phyloP scores from a whole-genome alignment of 2,113 vertebrate species.

The Pterocles burchelli region DNA sequence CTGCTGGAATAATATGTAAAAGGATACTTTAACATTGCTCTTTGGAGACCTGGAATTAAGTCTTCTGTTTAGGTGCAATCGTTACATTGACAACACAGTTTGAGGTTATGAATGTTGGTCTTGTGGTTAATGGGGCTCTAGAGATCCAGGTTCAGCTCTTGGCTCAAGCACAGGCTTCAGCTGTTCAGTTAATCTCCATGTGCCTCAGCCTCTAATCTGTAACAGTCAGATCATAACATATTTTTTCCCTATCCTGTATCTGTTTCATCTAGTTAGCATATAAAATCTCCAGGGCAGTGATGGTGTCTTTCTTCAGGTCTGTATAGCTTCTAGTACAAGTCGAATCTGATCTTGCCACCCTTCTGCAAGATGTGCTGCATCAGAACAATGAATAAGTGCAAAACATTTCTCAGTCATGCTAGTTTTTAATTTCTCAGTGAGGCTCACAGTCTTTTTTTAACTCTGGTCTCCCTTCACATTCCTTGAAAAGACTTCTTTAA shows the following conservation, averaged over 20 bases:
- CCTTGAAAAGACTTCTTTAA: background rate
- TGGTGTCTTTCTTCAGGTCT: background rate
- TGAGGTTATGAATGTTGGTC: background rate
- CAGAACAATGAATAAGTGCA: background rate
- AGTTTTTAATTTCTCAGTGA: background rate
- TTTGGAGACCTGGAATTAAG: conserved; percentile 14
- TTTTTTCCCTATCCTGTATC: background rate
- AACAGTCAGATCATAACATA: background rate
- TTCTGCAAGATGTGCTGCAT: background rate
- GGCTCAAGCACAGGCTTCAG: background rate
- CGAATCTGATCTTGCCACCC: background rate
- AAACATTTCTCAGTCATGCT: background rate
- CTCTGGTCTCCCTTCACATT: background rate
- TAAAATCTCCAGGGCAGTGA: background rate
- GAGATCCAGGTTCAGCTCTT: background rate
- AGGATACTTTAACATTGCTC: background rate
- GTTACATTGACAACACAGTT: conserved; percentile 12
- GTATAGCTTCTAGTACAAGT: background rate
- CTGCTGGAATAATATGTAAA: background rate
- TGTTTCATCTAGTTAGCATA: background rate
- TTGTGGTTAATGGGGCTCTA: conserved; percentile 12
- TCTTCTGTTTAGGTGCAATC: background rate
- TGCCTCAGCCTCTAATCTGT: background rate
- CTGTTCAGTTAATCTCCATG: background rate
- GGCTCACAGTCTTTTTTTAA: background rate